Conservation (phyloP, 2,797 vertebrate genomes). For the Tympanoctomys barrerae region DNA sequence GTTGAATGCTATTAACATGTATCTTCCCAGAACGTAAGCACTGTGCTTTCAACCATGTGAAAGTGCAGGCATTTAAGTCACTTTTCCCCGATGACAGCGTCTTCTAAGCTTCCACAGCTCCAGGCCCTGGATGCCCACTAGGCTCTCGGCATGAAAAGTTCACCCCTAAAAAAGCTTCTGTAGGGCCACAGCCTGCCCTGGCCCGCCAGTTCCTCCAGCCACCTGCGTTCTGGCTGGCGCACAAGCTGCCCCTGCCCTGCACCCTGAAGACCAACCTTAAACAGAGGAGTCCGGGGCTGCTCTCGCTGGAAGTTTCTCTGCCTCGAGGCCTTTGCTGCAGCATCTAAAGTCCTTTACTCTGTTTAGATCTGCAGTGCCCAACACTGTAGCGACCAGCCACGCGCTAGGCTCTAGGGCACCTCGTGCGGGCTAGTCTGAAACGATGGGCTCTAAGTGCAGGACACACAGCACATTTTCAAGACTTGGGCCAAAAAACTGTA, state of each 20-base stretch:
- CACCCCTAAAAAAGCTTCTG: background rate
- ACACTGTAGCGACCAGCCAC: background rate
- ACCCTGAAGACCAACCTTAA: background rate
- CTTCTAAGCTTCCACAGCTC: background rate
- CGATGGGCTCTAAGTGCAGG: background rate
- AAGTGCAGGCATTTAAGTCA: too few species aligned
- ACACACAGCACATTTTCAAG: background rate
- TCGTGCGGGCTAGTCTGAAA: background rate
- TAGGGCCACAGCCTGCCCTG: background rate
- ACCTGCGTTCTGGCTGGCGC: background rate
- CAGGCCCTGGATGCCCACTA: background rate
- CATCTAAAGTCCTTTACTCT: background rate
- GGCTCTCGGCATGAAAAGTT: background rate
- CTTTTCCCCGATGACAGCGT: fast-evolving
- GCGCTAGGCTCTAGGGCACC: background rate
- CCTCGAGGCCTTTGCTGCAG: too few species aligned
- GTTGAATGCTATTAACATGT: fast-evolving
- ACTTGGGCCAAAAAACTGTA: background rate
- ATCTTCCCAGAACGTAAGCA: background rate
- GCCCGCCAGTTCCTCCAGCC: background rate
- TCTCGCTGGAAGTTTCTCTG: background rate
- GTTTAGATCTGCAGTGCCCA: background rate
- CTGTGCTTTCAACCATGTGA: too few species aligned
- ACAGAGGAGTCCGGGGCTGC: background rate
- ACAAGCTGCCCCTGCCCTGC: background rate